Evolutionary conservation across 2,888 invertebrate species (phyloP), one percentile per base, ranked within the genome.

Genomic region (Cylloceria caligata): DNA sequence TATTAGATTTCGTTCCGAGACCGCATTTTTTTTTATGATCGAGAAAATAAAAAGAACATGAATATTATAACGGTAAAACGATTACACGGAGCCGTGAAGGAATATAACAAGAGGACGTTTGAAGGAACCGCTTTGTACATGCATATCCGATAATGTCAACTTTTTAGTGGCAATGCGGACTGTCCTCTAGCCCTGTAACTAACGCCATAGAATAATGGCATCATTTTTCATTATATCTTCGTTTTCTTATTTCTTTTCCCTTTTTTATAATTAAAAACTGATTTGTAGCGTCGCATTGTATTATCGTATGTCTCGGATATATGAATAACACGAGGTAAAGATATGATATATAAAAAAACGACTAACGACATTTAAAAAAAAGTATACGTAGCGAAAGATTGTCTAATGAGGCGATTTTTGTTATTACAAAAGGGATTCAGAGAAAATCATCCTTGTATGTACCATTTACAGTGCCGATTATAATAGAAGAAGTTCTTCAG

Each of bases 241-340:
- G 76, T 64, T 73, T 62, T 69, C 65, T 62, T 36, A 24, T 72
- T 79, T 47, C 77, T 82, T 64, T 84, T 84, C 82, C 86, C 85
- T 88, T 88, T 89, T 89, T 88, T 88, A 89, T 89, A 16, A 69
- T 71, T 75, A 87, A 89, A 89, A 89, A 91, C 91, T 92, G 91
- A 92, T 90, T 89, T 90, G 88, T 91, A 90, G 90, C 89, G 82
- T 87, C 88, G 85, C 82, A 87, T 87, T 90, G 89, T 91, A 89
- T 90, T 88, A 90, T 90, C 90, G 88, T 89, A 88, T 87, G 65
- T 81, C 68, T 80, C 78, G 75, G 62, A 78, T 64, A 79, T 79
- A 81, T 81, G 65, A 84, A 84, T 84, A 83, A 81, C 81, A 76
- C 57, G 77, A 81, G 60, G 69, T 72, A 79, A 72, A 80, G 65